phyloP scores from a whole-genome alignment of 64 coral and sea anemone genomes.

The Montipora efflorescens region DNA sequence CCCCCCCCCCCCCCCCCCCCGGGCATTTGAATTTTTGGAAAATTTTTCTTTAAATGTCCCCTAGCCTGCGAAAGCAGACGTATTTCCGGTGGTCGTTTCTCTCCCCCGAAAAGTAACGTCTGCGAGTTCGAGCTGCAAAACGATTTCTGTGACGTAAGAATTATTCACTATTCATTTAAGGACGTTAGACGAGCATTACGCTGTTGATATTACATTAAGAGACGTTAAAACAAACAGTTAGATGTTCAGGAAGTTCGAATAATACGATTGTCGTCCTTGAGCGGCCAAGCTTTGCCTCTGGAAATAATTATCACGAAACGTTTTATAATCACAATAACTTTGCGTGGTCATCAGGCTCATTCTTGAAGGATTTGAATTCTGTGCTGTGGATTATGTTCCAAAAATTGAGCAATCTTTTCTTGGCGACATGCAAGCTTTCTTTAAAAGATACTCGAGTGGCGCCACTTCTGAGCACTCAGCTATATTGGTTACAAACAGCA shows the following conservation, averaged over 20 bases:
- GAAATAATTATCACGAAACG: slow-evolving; percentile 26
- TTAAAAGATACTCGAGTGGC: slow-evolving; percentile 33
- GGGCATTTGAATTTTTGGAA: too few relatives aligned
- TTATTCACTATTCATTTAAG: slow-evolving; percentile 58
- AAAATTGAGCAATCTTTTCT: slow-evolving; percentile 41
- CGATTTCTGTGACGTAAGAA: too few relatives aligned
- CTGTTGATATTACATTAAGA: slow-evolving; percentile 46
- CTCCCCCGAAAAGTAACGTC: too few relatives aligned
- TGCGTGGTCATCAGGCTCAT: background rate
- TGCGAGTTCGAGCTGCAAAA: too few relatives aligned
- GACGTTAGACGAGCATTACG: slow-evolving; percentile 42
- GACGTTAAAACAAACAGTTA: slow-evolving; percentile 57
- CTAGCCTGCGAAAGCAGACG: too few relatives aligned
- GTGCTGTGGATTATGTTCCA: background rate
- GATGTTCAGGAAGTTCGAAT: slow-evolving; percentile 44
- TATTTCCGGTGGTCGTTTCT: too few relatives aligned
- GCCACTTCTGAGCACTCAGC: slow-evolving; percentile 38
- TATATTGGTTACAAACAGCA: slow-evolving; percentile 59
- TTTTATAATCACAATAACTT: background rate
- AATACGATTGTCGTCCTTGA: slow-evolving; percentile 27
- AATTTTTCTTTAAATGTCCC: too few relatives aligned
- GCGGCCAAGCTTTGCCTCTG: background rate
- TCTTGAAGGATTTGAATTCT: background rate
- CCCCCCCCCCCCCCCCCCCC: too few relatives aligned
- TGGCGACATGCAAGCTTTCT: slow-evolving; percentile 4